Evolutionary conservation across 2,113 vertebrate species (phyloP), one percentile per base, ranked within the genome.

Genomic region (Pseudorectes ferrugineus): DNA sequence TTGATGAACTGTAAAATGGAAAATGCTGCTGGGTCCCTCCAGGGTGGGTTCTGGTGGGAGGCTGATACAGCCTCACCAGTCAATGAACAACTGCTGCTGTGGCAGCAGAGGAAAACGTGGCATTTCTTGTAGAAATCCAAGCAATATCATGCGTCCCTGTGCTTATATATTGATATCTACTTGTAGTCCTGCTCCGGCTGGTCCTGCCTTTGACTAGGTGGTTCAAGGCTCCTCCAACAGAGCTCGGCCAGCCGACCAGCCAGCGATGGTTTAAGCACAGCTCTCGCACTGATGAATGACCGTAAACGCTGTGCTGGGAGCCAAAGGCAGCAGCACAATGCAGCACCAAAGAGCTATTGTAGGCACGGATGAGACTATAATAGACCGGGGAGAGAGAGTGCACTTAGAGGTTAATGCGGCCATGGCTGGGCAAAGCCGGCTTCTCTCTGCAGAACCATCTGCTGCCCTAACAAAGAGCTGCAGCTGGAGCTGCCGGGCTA

Each of bases 371-470:
- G 89, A 58, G 81, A 66, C 94, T 57, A n/a, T 81, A 87, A 93
- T 43, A 83, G 84, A 68, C 52, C 28, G 11, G 33, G 29, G 61
- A 49, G 66, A 89, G 71, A 35, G 91, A 49, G 77, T 38, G 82
- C 73, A 63, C 68, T n/a, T 16, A 16, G 96, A 95, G 96, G 92
- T 95, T 92, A 92, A 87, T 88, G 91, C 81, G 93, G 85, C 81
- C 92, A 3, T 11, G 54, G 68, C 82, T 38, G 68, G 75, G 65
- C 82, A 93, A 91, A 93, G 80, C 88, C 46, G 15, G 48, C 76
- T 77, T 61, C 68, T 61, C 82, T 43, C 45, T 3, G 42, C 65
- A 38, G 11, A 73, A 28, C 95, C 93, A 70, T 91, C 90, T 94
- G 95, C 91, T 10, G 49, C 76, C 5, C 29, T 45, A 57, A 93